A percentile compares a stretch with the other conserved stretches of the same genome.
Conservation (phyloP, 2,888 invertebrate species). For the Blastobasis lacticolella region DNA sequence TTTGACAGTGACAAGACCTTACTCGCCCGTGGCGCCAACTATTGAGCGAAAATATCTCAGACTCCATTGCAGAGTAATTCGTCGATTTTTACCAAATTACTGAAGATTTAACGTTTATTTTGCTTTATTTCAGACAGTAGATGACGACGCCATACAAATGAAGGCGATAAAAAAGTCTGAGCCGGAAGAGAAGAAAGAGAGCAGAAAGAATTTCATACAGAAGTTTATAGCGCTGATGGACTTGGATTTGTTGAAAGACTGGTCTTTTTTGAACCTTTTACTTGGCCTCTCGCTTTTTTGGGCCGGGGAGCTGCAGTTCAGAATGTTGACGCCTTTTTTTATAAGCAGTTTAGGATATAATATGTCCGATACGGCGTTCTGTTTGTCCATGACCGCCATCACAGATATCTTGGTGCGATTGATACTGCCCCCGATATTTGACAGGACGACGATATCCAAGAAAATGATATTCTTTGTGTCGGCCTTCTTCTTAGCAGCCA, state of each 20-base stretch:
- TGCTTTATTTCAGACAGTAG: conserved; percentile 49
- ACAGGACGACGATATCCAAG: conserved; percentile 78
- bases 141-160: conserved; percentile 66
- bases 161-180: conserved; percentile 55
- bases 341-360: conserved; percentile 77
- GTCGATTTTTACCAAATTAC: too few species aligned
- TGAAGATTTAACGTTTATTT: background rate
- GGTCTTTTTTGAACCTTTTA: conserved; percentile 81
- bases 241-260: conserved; percentile 81
- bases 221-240: conserved; percentile 80
- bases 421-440: conserved; percentile 83
- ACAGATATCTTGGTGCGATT: conserved; percentile 83
- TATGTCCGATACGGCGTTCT: conserved; percentile 80
- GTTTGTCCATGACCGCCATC: conserved; percentile 82
- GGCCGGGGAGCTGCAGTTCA: conserved; percentile 83
- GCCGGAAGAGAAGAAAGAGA: conserved; percentile 39
- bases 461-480: conserved; percentile 82
- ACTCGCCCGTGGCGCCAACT: too few species aligned
- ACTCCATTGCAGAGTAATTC: too few species aligned
- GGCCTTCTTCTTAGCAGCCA: conserved; percentile 80
- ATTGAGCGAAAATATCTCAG: too few species aligned
- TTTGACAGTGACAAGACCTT: too few species aligned
- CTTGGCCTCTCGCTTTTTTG: conserved; percentile 83
- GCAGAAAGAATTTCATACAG: conserved; percentile 46
- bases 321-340: conserved; percentile 82